Evolutionary conservation across 2,888 invertebrate genomes (phyloP).

Genomic region (Microctonus hyperodae): DNA sequence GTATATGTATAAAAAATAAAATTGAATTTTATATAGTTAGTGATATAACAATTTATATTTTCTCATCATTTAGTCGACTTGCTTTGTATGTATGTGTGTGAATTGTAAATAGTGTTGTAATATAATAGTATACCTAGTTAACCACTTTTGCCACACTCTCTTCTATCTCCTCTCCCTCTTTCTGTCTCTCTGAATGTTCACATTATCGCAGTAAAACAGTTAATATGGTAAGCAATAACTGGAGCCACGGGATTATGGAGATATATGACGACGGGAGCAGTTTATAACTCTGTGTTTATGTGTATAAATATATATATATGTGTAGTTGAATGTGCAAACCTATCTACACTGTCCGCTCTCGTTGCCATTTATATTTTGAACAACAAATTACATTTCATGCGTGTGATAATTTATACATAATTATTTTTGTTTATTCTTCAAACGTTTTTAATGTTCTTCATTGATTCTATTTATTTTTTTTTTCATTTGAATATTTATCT

Average conservation of each 20-base stretch:
- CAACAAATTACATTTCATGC: not conserved
- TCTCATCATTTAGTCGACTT: not conserved
- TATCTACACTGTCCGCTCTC: not conserved
- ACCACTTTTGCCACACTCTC: not conserved
- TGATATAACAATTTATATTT: not conserved
- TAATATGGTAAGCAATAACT: constrained; percentile 44
- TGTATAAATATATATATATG: not conserved
- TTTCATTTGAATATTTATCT: no score
- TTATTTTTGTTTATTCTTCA: not conserved
- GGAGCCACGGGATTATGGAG: constrained; percentile 40
- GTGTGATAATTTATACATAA: not conserved
- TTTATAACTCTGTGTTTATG: constrained; percentile 34
- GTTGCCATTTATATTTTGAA: not conserved
- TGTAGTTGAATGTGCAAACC: not conserved
- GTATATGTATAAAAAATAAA: not conserved
- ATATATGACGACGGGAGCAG: constrained; percentile 36
- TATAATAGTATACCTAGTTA: not conserved
- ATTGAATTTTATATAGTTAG: not conserved
- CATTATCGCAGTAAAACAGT: constrained; percentile 43
- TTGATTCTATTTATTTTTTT: no score
- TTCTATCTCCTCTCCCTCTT: no score
- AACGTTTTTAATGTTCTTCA: no score
- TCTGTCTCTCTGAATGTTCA: constrained; percentile 37
- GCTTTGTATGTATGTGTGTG: no score
- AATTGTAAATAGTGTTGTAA: constrained; percentile 14